These are phyloP conservation scores for Lasiurus borealis DNA, from an alignment of 2,113 vertebrate genomes.

Conservation along the genomic window DNA sequence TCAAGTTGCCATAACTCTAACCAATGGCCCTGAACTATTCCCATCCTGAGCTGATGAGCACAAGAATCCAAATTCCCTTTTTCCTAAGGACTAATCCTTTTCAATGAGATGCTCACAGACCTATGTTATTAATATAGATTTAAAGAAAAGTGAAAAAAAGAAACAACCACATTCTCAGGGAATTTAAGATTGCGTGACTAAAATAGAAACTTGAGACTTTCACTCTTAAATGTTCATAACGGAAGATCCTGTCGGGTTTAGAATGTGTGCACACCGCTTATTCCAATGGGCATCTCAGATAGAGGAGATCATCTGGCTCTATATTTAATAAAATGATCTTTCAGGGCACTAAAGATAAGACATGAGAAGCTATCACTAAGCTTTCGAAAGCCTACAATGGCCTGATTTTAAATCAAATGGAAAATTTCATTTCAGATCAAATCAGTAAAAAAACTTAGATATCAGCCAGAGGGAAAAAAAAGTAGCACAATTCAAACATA, in stretches of 20 bases:
- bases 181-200: constrained; percentile 45
- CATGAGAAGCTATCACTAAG: constrained; percentile 61
- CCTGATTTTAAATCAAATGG: constrained; percentile 69
- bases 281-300: constrained; percentile 55
- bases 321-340: constrained; percentile 80
- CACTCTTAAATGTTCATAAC: constrained; percentile 73
- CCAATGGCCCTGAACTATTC: constrained; percentile 33
- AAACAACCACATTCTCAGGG: constrained; percentile 59
- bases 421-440: constrained; percentile 77
- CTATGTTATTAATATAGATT: constrained; percentile 70
- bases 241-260: constrained; percentile 42
- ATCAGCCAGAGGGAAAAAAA: constrained; percentile 42
- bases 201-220: constrained; percentile 76
- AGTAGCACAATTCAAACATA: constrained; percentile 22
- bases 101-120: constrained; percentile 61
- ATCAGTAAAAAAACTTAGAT: constrained; percentile 51
- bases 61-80: constrained; percentile 53
- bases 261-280: constrained; percentile 46
- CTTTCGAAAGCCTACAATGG: constrained; percentile 57
- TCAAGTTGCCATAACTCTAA: constrained; percentile 53
- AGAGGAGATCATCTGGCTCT: constrained; percentile 75
- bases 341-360: constrained; percentile 61
- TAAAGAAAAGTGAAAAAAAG: constrained; percentile 23
- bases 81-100: constrained; percentile 62
- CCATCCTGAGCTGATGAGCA: constrained; percentile 25